phyloP scores from a whole-genome alignment of 2,797 vertebrate genomes.

The Atherinosoma microstoma region DNA sequence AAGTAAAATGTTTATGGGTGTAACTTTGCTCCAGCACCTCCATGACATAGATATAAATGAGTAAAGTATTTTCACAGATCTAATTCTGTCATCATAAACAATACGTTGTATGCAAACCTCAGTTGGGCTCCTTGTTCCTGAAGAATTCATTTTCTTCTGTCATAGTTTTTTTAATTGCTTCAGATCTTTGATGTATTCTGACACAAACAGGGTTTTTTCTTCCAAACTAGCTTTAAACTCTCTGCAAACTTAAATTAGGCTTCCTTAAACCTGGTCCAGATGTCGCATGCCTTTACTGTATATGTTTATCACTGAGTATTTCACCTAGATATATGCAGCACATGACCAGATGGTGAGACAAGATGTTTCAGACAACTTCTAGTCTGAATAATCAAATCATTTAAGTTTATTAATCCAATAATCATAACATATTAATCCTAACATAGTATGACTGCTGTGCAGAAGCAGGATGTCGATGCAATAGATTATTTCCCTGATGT shows the following conservation, averaged over 20 bases:
- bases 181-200: constrained; percentile 15
- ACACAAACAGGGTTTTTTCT: background rate
- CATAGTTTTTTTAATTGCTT: constrained; percentile 19
- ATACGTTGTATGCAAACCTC: no score
- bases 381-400: no score
- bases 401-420: no score
- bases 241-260: no score
- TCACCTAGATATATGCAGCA: background rate
- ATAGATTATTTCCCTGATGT: no score
- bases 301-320: no score
- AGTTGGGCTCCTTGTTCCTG: no score
- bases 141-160: constrained; percentile 31
- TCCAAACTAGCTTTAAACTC: no score
- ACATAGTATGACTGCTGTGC: no score
- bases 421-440: no score
- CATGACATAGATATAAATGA: background rate
- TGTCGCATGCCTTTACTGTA: background rate
- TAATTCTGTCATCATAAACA: background rate
- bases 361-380: no score
- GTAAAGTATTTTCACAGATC: background rate
- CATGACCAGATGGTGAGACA: background rate
- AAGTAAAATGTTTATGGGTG: background rate
- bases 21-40: background rate
- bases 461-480: no score
- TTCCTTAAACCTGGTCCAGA: background rate